phyloP scores from a whole-genome alignment of 2,113 vertebrate species.

The Chroicocephalus ridibundus region DNA sequence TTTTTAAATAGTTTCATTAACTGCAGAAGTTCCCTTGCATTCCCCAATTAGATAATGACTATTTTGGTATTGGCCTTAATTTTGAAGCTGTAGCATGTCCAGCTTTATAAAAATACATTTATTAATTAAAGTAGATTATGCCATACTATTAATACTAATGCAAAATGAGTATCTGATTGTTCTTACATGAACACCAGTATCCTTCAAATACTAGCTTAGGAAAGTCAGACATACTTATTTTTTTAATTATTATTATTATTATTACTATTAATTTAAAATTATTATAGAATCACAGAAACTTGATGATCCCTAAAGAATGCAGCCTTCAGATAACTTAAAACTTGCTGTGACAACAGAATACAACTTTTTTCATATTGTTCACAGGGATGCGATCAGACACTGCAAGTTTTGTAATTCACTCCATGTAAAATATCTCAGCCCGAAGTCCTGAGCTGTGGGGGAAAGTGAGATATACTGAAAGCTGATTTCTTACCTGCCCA shows the following conservation, averaged over 20 bases:
- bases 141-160: neutral
- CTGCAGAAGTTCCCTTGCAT: neutral
- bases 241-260: neutral
- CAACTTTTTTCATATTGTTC: neutral
- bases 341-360: neutral
- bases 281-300: neutral
- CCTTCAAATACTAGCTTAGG: neutral
- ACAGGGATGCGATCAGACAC: neutral
- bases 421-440: neutral
- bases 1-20: neutral
- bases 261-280: neutral
- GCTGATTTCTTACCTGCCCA: neutral
- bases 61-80: neutral
- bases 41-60: neutral
- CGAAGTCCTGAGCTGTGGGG: neutral
- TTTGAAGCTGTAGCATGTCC: neutral
- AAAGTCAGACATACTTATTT: neutral
- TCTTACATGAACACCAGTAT: neutral
- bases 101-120: neutral
- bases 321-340: neutral
- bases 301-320: neutral
- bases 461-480: neutral
- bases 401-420: neutral
- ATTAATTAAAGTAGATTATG: neutral
- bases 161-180: neutral